Percentiles rank a stretch among this genome's conserved stretches.
These are phyloP conservation scores for Procambarus clarkii DNA, from an alignment of 1,140 invertebrate species.

Conservation along the genomic window DNA sequence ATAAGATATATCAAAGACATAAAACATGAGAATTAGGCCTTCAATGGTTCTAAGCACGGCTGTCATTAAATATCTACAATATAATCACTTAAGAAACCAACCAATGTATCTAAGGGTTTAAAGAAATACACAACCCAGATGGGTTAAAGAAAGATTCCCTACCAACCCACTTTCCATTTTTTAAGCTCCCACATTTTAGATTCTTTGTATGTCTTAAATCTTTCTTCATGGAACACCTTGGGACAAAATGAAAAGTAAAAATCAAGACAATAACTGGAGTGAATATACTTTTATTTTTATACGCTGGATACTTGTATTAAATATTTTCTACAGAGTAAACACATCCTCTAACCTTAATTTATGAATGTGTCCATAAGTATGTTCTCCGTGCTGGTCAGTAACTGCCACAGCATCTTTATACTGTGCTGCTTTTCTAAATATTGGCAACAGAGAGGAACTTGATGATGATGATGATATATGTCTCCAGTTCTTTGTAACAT, in stretches of 20 bases:
- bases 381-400: conserved; percentile 50
- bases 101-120: no score
- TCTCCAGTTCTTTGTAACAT: neutral
- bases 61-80: no score
- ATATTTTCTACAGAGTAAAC: neutral
- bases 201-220: no score
- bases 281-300: neutral
- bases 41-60: no score
- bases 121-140: no score
- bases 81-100: no score
- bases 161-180: no score
- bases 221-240: no score
- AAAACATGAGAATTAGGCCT: no score
- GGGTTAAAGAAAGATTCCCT: no score
- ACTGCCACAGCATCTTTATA: conserved; percentile 36
- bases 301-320: neutral
- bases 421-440: conserved; percentile 35
- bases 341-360: conserved; percentile 34
- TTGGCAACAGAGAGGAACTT: conserved; percentile 9
- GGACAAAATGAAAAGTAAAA: neutral
- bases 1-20: no score
- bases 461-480: neutral
- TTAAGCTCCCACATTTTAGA: no score
- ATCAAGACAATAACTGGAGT: neutral
- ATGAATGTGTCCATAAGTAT: conserved; percentile 47